Base-by-base conservation (phyloP, 2,113 vertebrate genomes). In the Genyomyrus donnyi region DNA sequence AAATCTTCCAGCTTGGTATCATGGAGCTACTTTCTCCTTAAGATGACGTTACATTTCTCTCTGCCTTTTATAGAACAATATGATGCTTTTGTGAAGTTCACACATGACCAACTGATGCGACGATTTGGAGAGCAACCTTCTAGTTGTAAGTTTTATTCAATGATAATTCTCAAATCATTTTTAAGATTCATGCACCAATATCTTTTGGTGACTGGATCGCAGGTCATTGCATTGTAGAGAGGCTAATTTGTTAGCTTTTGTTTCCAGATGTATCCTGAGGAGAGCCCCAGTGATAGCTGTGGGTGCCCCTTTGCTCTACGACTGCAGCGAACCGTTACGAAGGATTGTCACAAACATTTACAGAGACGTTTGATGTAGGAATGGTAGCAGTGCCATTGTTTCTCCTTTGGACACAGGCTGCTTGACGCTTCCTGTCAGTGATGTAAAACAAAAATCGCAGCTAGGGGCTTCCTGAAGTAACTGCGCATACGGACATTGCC, bases 41-140 rank as follows among this genome's bases (percentile, higher is more conserved):
- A 88, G 27, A 48, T 31, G 11, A 31, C n/a, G 19, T 21, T 31
- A 10, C 56, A 42, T 66, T 45, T 62, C 35, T 42, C 56, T 21
- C 53, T 58, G 9, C 91, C 89, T 93, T 9, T 53, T 96, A 87
- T 94, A 99, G 98, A 99, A 96, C 98, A 99, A 95, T 99, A 99
- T 42, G 98, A 99, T 94, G 98, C 98, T 31, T 99, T 99, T 96
- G 98, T 99, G 96, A 99, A 99, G 96, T 99, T 99, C 95, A 99
- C 98, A 91, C 98, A 99, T 91, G 98, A 99, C 93, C 98, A 99
- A 62, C 95, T 99, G 94, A 99, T 99, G 98, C 97, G 97, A 95
- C 96, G 98, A 96, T 99, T 98, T 91, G 98, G 98, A 94, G 98
- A 99, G 96, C 98, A 99, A 96, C 98, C 98, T 94, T 98, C 98